Conservation (phyloP, 1,140 invertebrate genomes). For the Drosophila pruinosa region DNA sequence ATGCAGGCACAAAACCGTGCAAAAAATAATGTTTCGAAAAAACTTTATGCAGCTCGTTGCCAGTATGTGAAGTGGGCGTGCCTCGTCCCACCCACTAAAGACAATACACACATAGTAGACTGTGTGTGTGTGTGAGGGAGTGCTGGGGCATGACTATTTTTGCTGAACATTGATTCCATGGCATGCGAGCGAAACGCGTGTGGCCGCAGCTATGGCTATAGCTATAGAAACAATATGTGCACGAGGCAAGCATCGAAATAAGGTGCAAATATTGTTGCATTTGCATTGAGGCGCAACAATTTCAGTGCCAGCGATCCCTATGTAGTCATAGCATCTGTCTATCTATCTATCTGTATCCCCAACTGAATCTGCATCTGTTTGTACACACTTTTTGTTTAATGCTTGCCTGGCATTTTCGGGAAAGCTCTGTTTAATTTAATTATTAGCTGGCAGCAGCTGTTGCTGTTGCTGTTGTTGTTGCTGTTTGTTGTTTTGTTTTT, state of each 20-base stretch:
- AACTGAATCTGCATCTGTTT: neutral
- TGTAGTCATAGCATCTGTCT: slow-evolving; percentile 9
- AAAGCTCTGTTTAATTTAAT: slow-evolving; percentile 64
- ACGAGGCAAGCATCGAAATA: slow-evolving; percentile 48
- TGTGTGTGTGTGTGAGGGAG: neutral
- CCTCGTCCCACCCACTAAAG: neutral
- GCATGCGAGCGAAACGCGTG: slow-evolving; percentile 6
- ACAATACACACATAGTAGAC: slow-evolving; percentile 8
- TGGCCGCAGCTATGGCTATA: slow-evolving; percentile 1
- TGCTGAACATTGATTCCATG: slow-evolving; percentile 7
- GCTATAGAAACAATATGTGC: neutral
- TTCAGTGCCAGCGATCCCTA: slow-evolving; percentile 22
- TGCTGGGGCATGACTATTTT: neutral
- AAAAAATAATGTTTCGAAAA: slow-evolving; percentile 37
- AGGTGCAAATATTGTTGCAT: slow-evolving; percentile 78
- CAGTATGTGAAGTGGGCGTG: slow-evolving; percentile 8
- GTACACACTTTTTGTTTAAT: slow-evolving; percentile 13
- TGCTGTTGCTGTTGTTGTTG: slow-evolving; percentile 4
- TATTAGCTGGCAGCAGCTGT: slow-evolving; percentile 47
- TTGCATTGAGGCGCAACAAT: slow-evolving; percentile 44
- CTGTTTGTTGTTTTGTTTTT: slow-evolving; percentile 34
- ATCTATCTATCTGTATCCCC: slow-evolving; percentile 4
- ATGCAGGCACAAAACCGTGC: slow-evolving; percentile 43
- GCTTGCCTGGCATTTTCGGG: slow-evolving; percentile 46
- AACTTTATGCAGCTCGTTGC: neutral